Conservation (phyloP, 35 echinoderm and acorn worm species). For the Ptychodera flava region DNA sequence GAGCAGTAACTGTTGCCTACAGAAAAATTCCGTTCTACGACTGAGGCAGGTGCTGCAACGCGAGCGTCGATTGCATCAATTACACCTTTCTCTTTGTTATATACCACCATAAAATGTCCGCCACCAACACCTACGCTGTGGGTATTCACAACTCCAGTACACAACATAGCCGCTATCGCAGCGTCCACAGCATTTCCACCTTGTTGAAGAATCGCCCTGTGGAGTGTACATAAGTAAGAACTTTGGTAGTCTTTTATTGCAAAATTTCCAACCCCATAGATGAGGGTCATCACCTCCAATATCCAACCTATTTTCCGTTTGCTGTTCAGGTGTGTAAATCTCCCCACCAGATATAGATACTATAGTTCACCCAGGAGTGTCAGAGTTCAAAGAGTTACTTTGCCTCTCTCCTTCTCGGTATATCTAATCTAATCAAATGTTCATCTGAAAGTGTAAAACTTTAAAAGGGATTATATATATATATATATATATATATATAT, state of each 20-base stretch:
- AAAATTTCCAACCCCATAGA: neutral
- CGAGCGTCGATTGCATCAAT: slow-evolving; percentile 10
- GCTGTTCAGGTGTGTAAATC: neutral
- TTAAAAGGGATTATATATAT: neutral
- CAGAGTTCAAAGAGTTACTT: neutral
- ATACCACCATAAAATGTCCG: slow-evolving; percentile 52
- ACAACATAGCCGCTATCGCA: slow-evolving; percentile 42
- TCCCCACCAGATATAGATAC: neutral
- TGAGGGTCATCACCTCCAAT: neutral
- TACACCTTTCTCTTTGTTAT: slow-evolving; percentile 1
- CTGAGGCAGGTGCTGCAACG: slow-evolving; percentile 26
- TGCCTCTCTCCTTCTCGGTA: neutral
- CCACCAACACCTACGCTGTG: slow-evolving; percentile 54
- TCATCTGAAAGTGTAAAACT: neutral
- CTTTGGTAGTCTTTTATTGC: neutral
- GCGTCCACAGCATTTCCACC: slow-evolving; percentile 55
- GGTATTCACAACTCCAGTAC: slow-evolving; percentile 44
- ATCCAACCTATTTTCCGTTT: neutral
- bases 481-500: neutral
- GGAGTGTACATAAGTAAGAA: neutral
- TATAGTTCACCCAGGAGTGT: neutral
- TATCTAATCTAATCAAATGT: neutral
- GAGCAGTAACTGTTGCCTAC: too few species aligned
- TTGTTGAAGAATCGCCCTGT: slow-evolving; percentile 37
- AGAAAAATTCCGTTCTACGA: too few species aligned